Evolutionary conservation across 2,113 vertebrate genomes (phyloP).

Genomic region (Tychaedon coryphoeus): DNA sequence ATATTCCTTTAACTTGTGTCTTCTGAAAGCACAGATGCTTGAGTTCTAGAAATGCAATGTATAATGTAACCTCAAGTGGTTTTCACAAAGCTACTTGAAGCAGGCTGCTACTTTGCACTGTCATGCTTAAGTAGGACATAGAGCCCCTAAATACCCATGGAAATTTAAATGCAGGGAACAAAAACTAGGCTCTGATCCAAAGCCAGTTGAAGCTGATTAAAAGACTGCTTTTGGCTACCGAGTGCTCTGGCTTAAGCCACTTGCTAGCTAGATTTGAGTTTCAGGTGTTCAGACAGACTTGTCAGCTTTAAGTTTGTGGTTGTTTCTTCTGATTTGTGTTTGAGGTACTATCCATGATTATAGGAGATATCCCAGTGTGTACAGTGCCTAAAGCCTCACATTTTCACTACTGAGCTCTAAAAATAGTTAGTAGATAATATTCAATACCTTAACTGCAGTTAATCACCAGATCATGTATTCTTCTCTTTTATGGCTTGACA

Average conservation of each 20-base stretch:
- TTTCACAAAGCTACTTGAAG: background rate
- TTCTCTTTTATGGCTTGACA: background rate
- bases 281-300: background rate
- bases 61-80: background rate
- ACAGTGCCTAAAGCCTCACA: background rate
- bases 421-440: background rate
- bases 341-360: accelerated
- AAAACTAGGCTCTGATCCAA: background rate
- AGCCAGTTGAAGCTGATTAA: conserved; percentile 35
- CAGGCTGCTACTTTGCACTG: background rate
- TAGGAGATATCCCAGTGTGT: background rate
- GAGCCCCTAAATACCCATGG: conserved; percentile 12
- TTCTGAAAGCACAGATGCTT: background rate
- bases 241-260: background rate
- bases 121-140: conserved; percentile 13
- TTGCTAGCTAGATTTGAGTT: background rate
- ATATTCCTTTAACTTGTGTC: background rate
- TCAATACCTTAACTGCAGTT: background rate
- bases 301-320: background rate
- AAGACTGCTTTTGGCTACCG: background rate
- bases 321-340: background rate
- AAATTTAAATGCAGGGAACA: background rate
- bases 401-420: background rate
- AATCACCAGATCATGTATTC: background rate
- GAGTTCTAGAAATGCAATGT: background rate